Percentiles rank a stretch among this genome's conserved stretches.
phyloP scores from a whole-genome alignment of 2,113 vertebrate genomes.

The Okapia johnstoni region DNA sequence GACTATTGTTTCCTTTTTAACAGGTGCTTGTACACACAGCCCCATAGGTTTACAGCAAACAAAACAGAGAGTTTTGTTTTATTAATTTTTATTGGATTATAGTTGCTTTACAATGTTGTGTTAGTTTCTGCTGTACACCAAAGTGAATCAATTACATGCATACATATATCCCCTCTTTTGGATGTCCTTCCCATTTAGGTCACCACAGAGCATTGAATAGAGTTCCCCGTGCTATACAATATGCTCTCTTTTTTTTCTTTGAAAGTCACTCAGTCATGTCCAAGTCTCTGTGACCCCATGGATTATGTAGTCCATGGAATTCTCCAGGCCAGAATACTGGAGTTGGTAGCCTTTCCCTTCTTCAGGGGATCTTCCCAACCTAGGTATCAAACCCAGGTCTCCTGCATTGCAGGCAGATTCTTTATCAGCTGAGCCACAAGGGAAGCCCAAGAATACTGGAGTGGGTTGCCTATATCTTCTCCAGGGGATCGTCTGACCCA shows the following conservation, averaged over 20 bases:
- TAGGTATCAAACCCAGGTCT: neutral
- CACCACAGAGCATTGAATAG: neutral
- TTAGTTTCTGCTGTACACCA: neutral
- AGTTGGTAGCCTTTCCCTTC: neutral
- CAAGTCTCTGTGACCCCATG: neutral
- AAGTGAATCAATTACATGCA: neutral
- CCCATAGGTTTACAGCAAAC: neutral
- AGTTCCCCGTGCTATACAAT: neutral
- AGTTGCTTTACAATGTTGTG: neutral
- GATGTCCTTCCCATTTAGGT: neutral
- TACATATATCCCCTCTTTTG: neutral
- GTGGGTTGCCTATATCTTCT: neutral
- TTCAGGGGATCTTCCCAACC: neutral
- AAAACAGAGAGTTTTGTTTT: accelerated
- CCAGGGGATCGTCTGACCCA: neutral
- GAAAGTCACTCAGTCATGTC: neutral
- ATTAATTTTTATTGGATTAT: neutral
- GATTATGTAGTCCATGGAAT: neutral
- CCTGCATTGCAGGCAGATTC: neutral
- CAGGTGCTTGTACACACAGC: neutral
- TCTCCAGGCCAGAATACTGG: neutral
- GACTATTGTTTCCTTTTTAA: neutral
- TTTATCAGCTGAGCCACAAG: neutral
- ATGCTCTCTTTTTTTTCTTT: no score
- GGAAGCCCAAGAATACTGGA: neutral